Evolutionary conservation across 2,797 vertebrate genomes (phyloP).

Genomic region (Cirrhinus mrigala): DNA sequence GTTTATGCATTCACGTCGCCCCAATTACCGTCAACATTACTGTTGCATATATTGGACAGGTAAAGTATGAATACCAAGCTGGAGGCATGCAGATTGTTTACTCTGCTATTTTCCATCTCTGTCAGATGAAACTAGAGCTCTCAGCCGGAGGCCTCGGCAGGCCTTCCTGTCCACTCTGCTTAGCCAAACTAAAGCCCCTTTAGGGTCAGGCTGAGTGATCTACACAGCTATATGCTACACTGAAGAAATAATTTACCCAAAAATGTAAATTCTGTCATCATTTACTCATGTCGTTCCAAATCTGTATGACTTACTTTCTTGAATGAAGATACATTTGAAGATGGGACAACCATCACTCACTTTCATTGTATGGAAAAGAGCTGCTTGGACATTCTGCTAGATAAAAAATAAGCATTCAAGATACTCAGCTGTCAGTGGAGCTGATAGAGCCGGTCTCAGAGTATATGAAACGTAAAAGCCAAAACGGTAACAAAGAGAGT

Average conservation of each 20-base stretch:
- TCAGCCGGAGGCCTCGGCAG: constrained; percentile 48
- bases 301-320: neutral
- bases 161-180: constrained; percentile 60
- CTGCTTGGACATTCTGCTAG: neutral
- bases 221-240: constrained; percentile 17
- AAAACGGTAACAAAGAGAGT: constrained; percentile 1
- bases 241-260: neutral
- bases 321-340: neutral
- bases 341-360: neutral
- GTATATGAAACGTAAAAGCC: neutral
- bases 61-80: constrained; percentile 48
- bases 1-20: constrained; percentile 23
- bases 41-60: constrained; percentile 39
- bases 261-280: neutral
- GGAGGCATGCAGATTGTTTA: constrained; percentile 53
- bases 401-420: neutral
- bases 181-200: constrained; percentile 51
- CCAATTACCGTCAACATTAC: constrained; percentile 26
- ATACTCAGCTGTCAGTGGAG: constrained; percentile 1
- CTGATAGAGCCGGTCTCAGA: constrained; percentile 2
- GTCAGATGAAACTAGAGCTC: constrained; percentile 54
- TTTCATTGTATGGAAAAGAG: neutral
- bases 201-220: constrained; percentile 36
- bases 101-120: constrained; percentile 50
- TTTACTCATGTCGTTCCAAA: neutral